Evolutionary conservation across 2,113 vertebrate genomes (phyloP), one percentile per base, ranked within the genome.

Genomic region (Aleadryas rufinucha): DNA sequence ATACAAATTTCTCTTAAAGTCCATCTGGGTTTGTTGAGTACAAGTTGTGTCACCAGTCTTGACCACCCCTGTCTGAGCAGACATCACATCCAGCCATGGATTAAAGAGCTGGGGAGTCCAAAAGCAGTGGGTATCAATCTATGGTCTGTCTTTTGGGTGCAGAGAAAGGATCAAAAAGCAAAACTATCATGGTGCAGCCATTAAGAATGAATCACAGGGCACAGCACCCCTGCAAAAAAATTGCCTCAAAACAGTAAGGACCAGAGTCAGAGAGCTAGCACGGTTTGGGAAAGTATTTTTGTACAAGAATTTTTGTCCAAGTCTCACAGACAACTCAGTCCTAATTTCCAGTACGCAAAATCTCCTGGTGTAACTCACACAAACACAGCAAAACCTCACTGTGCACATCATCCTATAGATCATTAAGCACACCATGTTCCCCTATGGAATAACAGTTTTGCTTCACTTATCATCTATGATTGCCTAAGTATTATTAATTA

Each of bases 401-500:
- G 33, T 61, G 47, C 31, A 56, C 37, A 84, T 81, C 75, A 81
- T 56, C 60, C 59, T 69, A 75, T 26, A 82, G 82, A 86, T 53
- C 80, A 91, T 57, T 95, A 75, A 61, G 56, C 61, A 85, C 63
- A 57, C 70, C 35, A 21, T 37, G 59, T 31, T 77, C 18, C 70
- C 24, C 45, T 50, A 23, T 52, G 63, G 69, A 95, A 72, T 76
- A 87, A 72, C 23, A 56, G 42, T 52, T 88, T 64, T 91, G 66
- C 63, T 93, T 89, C 77, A 37, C 45, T 94, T 57, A 44, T 78
- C 60, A 76, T 50, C 41, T 65, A 9, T 35, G 72, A 93, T 9
- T 87, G 37, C 39, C 47, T 22, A 87, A 84, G 54, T 82, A 84
- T 92, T 89, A 96, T 64, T 95, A 95, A 96, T 95, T 91, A 92